A percentile compares a stretch with the other conserved stretches of the same genome.
phyloP scores from a whole-genome alignment of 2,113 vertebrate species.

The Elaphurus davidianus region DNA sequence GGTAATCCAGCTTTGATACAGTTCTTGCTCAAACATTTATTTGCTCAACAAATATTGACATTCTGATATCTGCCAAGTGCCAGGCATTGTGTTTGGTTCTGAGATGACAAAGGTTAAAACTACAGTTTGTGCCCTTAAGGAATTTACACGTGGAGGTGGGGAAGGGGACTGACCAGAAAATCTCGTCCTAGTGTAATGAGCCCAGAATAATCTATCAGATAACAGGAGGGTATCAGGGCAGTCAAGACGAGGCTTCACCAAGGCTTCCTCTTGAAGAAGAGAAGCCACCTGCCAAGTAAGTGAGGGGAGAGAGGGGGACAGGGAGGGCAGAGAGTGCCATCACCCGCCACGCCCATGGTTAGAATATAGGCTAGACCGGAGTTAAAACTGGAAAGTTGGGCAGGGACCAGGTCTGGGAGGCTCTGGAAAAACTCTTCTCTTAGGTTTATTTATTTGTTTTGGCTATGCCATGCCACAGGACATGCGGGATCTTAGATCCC shows the following conservation, averaged over 20 bases:
- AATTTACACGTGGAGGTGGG: neutral
- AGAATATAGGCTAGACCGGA: neutral
- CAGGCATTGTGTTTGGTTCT: neutral
- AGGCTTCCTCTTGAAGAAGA: neutral
- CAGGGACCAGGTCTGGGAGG: neutral
- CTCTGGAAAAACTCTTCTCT: neutral
- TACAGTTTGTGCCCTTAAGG: neutral
- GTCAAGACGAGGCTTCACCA: neutral
- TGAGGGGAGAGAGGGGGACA: neutral
- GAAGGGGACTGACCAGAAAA: neutral
- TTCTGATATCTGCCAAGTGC: neutral
- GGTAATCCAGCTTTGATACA: neutral
- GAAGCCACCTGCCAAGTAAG: neutral
- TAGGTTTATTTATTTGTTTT: neutral
- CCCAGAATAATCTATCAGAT: neutral
- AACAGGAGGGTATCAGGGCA: neutral
- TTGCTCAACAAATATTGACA: neutral
- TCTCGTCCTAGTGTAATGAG: neutral
- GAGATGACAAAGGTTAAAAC: neutral
- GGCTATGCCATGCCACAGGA: neutral
- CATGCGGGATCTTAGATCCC: neutral
- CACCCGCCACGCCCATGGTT: accelerated
- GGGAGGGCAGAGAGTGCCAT: neutral
- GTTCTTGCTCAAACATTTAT: neutral
- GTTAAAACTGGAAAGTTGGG: neutral